Conservation (phyloP, 2,888 invertebrate genomes). For the Pandemis cinnamomeana region DNA sequence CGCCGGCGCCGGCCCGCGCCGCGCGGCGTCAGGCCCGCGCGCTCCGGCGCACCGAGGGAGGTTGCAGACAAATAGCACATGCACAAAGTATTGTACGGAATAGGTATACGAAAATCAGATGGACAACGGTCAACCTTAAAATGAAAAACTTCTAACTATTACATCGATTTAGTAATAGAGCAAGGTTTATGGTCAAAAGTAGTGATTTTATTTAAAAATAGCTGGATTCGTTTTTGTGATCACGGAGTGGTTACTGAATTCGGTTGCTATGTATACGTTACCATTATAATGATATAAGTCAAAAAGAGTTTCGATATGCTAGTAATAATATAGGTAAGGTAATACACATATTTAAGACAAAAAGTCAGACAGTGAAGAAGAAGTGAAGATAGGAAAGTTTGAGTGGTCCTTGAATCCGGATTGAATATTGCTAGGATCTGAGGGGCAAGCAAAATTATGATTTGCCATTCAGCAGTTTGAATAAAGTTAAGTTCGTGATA, state of each 20-base stretch:
- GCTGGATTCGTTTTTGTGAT: constrained; percentile 53
- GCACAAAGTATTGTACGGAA: constrained; percentile 65
- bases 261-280: constrained; percentile 29
- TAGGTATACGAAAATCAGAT: constrained; percentile 64
- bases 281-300: constrained; percentile 37
- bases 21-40: constrained; percentile 13
- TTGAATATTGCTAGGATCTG: constrained; percentile 49
- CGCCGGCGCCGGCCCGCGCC: constrained; percentile 15
- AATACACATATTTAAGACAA: constrained; percentile 44
- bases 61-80: constrained; percentile 76
- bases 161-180: constrained; percentile 77
- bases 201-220: constrained; percentile 66
- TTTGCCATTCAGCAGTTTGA: constrained; percentile 37
- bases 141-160: constrained; percentile 76
- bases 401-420: constrained; percentile 91
- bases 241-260: constrained; percentile 23
- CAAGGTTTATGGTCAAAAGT: constrained; percentile 66
- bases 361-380: constrained; percentile 55
- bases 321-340: constrained; percentile 45
- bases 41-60: constrained; percentile 42
- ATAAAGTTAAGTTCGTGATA: constrained; percentile 21
- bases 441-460: constrained; percentile 40
- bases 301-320: constrained; percentile 43
- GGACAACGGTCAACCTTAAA: constrained; percentile 72
- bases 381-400: constrained; percentile 86